phyloP scores from a whole-genome alignment of 2,113 vertebrate species.

The Copsychus sechellarum region DNA sequence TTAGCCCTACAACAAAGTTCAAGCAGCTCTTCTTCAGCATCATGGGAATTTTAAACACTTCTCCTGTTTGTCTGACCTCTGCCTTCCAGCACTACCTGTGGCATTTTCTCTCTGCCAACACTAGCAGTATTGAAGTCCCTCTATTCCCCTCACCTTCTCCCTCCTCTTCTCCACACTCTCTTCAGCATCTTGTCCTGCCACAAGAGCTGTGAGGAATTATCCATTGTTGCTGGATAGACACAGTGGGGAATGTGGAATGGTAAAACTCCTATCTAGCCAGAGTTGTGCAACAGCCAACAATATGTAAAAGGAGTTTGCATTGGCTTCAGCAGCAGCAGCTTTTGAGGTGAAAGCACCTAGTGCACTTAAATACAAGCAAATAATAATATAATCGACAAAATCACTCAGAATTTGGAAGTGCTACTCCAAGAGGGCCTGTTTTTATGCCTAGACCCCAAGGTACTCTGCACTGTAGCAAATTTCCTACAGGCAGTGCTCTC shows the following conservation, averaged over 20 bases:
- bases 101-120: neutral
- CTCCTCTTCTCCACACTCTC: neutral
- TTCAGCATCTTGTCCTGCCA: neutral
- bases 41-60: neutral
- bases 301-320: fast-evolving
- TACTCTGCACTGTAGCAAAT: neutral
- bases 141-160: neutral
- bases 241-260: fast-evolving
- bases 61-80: neutral
- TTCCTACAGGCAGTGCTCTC: neutral
- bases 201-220: neutral
- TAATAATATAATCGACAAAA: neutral
- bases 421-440: neutral
- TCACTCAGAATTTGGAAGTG: neutral
- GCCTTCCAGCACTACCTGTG: neutral
- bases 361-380: neutral
- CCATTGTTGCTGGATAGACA: neutral
- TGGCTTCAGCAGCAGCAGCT: neutral
- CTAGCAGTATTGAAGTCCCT: neutral
- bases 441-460: neutral
- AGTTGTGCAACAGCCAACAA: neutral
- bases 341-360: neutral
- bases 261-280: neutral
- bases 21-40: neutral
- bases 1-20: neutral